Evolutionary conservation across 2,888 invertebrate species (phyloP).

Genomic region (Orthonychiurus folsomi): DNA sequence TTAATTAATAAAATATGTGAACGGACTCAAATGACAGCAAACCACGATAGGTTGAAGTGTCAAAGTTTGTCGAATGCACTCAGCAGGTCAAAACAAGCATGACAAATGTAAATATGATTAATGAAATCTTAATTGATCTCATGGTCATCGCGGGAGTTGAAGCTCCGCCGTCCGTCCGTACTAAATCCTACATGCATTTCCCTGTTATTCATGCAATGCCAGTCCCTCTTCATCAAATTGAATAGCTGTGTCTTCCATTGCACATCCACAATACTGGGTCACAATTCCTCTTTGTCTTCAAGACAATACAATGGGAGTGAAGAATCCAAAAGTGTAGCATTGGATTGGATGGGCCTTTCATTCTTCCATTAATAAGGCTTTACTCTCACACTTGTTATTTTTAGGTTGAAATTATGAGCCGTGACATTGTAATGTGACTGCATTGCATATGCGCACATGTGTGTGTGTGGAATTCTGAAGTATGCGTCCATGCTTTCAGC

Average conservation of each 20-base stretch:
- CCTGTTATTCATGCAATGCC: neutral
- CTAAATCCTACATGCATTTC: neutral
- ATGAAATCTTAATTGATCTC: neutral
- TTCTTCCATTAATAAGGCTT: too few relatives aligned
- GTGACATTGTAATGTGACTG: too few relatives aligned
- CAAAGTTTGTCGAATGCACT: neutral
- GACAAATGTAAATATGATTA: neutral
- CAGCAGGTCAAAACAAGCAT: neutral
- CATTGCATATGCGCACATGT: too few relatives aligned
- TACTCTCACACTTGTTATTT: too few relatives aligned
- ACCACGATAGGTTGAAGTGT: neutral
- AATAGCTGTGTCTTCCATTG: neutral
- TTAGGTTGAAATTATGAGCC: too few relatives aligned
- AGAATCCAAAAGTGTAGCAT: too few relatives aligned
- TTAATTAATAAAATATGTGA: neutral
- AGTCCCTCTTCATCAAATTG: neutral
- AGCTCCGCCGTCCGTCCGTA: neutral
- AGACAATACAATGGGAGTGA: too few relatives aligned
- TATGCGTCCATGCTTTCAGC: too few relatives aligned
- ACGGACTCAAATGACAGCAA: too few relatives aligned
- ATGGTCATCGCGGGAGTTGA: neutral
- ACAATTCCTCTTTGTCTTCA: slow-evolving; percentile 1
- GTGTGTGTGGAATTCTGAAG: too few relatives aligned
- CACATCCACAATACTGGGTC: too few relatives aligned
- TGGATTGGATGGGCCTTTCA: too few relatives aligned